Base-by-base conservation (phyloP, 2,797 vertebrate genomes). In the Poeciliopsis infans region DNA sequence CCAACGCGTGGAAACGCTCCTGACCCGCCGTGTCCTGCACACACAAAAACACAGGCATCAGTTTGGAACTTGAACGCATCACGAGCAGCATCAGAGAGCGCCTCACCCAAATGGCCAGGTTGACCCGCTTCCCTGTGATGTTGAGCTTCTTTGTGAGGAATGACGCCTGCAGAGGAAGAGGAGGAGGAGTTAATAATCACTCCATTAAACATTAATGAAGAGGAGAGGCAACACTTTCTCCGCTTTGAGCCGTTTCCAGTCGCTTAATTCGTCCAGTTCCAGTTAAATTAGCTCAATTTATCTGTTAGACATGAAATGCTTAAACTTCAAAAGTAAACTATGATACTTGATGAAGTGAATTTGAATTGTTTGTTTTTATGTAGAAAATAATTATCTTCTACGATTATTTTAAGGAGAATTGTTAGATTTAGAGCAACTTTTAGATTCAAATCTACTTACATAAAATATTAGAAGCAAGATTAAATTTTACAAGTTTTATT, bases 111-210 rank as follows among this genome's bases (percentile, higher is more conserved):
- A 99, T 99, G 87, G 98, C 98, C 93, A 99, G 96, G 84, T 99
- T 99, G 41, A 99, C 97, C 95, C 98, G 96, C 92, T 98, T 99
- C 16, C 98, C 98, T 86, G 97, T 97, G 94, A 99, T 99, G 93
- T 99, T 99, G 86, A 99, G 96, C 91, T 99, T 99, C 96, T 99
- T 99, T 51, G 97, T 99, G 90, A 99, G 96, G 91, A 99, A 99
- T 76, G 98, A 99, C 55, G 98, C 98, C 98, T 99, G 93, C 49
- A 18, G 84, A 85, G 76, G 66, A 76, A 74, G 77, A 87, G 4
- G 71, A 83, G 6, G 15, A 16, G 5, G 10, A 25, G 20, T 47
- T 36, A 81, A 72, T 25, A 68, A 68, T 25, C 31, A 10, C 31
- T 36, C 2, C 3, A 20, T 20, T 64, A 64, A 33, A 8, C 16